Evolutionary conservation across 1,140 invertebrate species (phyloP).

Genomic region (Drosophila eugracilis): DNA sequence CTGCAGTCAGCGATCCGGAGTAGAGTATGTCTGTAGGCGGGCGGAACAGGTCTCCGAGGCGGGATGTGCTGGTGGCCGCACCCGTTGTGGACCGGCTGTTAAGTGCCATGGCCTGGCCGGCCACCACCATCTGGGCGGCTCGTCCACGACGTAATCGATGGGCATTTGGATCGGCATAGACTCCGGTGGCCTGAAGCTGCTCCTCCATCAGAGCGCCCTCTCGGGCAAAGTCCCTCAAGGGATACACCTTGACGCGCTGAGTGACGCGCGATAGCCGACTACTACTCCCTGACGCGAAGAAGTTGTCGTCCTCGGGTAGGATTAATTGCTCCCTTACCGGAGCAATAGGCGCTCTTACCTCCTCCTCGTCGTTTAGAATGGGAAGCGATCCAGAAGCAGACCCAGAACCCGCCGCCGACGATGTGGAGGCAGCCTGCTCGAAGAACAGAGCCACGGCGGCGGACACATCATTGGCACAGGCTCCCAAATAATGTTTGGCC

Average conservation of each 20-base stretch:
- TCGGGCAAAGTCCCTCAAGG: constrained; percentile 77
- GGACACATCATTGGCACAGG: constrained; percentile 77
- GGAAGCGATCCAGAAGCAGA: constrained; percentile 16
- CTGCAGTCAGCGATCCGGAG: constrained; percentile 89
- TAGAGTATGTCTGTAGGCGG: constrained; percentile 91
- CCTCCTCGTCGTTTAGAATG: constrained; percentile 56
- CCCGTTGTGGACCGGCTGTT: constrained; percentile 39
- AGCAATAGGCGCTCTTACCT: constrained; percentile 82
- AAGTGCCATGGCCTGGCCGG: constrained; percentile 51
- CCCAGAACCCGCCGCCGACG: constrained; percentile 7
- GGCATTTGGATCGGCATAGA: constrained; percentile 60
- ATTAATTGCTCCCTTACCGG: constrained; percentile 81
- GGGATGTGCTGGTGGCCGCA: constrained; percentile 68
- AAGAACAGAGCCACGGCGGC: constrained; percentile 79
- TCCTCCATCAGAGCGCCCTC: constrained; percentile 80
- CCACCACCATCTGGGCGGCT: constrained; percentile 68
- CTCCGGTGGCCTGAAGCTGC: constrained; percentile 68
- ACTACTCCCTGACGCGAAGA: constrained; percentile 63
- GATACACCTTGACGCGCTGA: constrained; percentile 76
- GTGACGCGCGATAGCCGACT: constrained; percentile 53
- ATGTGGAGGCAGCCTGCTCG: constrained; percentile 52
- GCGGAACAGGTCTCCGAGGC: constrained; percentile 91
- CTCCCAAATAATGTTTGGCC: constrained; percentile 73
- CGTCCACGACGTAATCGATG: constrained; percentile 63
- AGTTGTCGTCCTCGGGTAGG: constrained; percentile 82